Evolutionary conservation across 1,140 invertebrate species (phyloP).

Genomic region (Caenorhabditis brenneri): DNA sequence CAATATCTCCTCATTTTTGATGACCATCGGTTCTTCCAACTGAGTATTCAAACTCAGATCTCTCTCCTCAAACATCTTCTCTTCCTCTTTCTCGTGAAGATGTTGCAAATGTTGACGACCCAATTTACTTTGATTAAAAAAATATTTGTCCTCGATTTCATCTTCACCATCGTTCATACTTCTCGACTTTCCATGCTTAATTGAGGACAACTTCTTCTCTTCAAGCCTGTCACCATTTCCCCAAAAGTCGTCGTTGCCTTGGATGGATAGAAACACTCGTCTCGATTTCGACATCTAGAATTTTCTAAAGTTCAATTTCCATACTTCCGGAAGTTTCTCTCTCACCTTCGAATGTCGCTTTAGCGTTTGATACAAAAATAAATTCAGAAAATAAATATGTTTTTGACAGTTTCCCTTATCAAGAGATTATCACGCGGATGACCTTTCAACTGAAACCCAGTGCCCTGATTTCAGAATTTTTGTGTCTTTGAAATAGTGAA

Average conservation of each 20-base stretch:
- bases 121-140: conserved; percentile 19
- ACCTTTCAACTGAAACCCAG: background rate
- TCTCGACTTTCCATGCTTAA: background rate
- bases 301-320: background rate
- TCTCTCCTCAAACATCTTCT: background rate
- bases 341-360: conserved; percentile 23
- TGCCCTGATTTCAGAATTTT: background rate
- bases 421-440: background rate
- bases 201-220: background rate
- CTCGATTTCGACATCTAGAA: conserved; percentile 28
- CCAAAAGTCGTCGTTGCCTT: conserved; percentile 21
- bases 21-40: background rate
- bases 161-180: background rate
- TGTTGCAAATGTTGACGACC: background rate
- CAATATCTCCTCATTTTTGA: background rate
- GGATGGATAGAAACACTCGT: conserved; percentile 15
- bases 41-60: background rate
- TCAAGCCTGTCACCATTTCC: conserved; percentile 10
- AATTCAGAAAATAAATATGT: background rate
- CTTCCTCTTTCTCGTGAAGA: background rate
- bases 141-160: background rate
- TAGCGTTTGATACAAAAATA: background rate
- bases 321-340: background rate
- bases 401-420: background rate
- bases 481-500: background rate